A percentile compares a stretch with the other conserved stretches of the same genome.
Conservation (phyloP, 2,888 invertebrate species). For the Silvanus unidentatus region DNA sequence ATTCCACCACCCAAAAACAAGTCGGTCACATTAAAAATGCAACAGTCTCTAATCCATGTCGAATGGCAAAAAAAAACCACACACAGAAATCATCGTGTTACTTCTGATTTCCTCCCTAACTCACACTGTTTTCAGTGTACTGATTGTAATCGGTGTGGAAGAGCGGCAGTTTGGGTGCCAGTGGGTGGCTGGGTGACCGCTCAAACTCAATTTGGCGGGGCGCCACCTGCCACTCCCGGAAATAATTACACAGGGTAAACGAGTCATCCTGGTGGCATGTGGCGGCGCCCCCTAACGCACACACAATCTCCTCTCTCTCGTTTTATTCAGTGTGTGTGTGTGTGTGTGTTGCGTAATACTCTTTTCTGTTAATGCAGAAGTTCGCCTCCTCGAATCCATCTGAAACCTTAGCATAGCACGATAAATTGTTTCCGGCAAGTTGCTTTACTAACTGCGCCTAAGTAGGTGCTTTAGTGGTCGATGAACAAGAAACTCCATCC, state of each 20-base stretch:
- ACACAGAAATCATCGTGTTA: conserved; percentile 7
- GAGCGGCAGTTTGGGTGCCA: conserved; percentile 1
- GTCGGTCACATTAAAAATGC: no score
- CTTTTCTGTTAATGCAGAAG: no score
- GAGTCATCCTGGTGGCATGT: conserved; percentile 4
- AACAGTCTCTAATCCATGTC: no score
- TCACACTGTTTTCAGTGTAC: background rate
- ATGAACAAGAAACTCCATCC: conserved; percentile 18
- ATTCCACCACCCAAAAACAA: no score
- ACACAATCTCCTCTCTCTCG: background rate
- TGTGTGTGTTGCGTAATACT: background rate
- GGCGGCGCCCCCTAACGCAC: no score
- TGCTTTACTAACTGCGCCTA: conserved; percentile 15
- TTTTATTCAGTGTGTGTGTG: background rate
- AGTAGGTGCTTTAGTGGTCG: conserved; percentile 18
- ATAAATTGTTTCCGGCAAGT: conserved; percentile 17
- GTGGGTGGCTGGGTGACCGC: conserved; percentile 14
- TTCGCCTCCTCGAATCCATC: conserved; percentile 6
- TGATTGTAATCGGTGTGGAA: conserved; percentile 11
- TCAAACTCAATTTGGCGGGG: conserved; percentile 17
- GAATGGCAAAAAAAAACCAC: no score
- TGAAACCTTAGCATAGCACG: background rate
- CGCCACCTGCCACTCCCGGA: conserved; percentile 9
- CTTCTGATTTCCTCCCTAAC: conserved; percentile 6
- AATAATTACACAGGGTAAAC: conserved; percentile 9